Evolutionary conservation across 2,797 vertebrate species (phyloP).

Genomic region (Sparidentex hasta): DNA sequence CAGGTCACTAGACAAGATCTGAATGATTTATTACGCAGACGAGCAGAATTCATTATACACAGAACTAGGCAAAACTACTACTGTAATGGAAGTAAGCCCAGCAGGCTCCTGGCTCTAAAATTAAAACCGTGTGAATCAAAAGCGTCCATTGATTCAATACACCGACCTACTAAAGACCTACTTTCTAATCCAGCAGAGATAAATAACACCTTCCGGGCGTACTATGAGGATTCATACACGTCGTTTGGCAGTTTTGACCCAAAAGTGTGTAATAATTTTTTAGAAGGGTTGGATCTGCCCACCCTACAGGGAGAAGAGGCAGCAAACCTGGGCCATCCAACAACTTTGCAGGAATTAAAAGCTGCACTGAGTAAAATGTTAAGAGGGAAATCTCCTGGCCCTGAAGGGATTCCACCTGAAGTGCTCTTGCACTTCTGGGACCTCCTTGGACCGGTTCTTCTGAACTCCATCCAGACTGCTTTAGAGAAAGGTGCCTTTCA

Average conservation of each 20-base stretch:
- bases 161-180: not conserved
- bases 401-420: not conserved
- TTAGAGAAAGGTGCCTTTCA: conserved; percentile 1
- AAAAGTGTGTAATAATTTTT: too few species aligned
- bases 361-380: not conserved
- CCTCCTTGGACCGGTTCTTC: not conserved
- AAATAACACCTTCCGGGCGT: not conserved
- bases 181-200: not conserved
- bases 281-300: too few species aligned
- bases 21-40: not conserved
- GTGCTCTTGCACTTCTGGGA: not conserved
- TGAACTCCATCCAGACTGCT: not conserved
- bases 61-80: not conserved
- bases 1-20: not conserved
- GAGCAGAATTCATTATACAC: not conserved
- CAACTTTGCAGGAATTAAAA: not conserved
- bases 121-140: not conserved
- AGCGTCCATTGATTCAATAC: not conserved
- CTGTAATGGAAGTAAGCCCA: not conserved
- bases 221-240: not conserved
- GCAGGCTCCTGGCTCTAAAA: not conserved
- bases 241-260: not conserved
- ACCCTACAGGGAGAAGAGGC: too few species aligned
- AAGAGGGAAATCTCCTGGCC: not conserved
- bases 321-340: too few species aligned